phyloP scores from a whole-genome alignment of 2,113 vertebrate species.

The Addax nasomaculatus region DNA sequence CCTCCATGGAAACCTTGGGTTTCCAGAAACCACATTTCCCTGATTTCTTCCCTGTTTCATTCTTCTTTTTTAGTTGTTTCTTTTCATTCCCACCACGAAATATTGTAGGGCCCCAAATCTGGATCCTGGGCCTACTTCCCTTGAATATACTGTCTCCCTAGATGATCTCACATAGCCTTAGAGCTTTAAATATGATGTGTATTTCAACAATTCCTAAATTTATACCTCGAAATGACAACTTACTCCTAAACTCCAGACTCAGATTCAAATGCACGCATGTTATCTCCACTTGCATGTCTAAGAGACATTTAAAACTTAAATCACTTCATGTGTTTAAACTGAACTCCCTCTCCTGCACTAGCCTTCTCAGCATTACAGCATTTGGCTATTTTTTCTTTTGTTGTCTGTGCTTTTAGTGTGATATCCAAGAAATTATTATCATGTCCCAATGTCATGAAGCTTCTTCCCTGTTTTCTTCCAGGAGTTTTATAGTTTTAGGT shows the following conservation, averaged over 20 bases:
- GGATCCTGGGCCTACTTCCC: neutral
- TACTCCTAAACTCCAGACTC: neutral
- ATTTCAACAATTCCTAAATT: neutral
- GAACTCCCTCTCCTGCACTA: neutral
- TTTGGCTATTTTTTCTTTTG: neutral
- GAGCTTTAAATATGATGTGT: neutral
- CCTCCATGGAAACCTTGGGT: neutral
- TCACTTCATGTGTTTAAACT: neutral
- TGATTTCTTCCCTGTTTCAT: neutral
- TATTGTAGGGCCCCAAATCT: neutral
- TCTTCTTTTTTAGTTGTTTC: neutral
- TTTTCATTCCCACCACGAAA: neutral
- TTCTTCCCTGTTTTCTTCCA: neutral
- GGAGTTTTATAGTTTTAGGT: neutral
- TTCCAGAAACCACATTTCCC: neutral
- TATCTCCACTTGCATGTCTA: neutral
- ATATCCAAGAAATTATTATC: neutral
- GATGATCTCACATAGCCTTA: neutral
- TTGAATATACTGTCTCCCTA: neutral
- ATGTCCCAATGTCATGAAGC: neutral
- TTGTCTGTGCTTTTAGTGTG: neutral
- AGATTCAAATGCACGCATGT: neutral
- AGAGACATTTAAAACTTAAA: neutral
- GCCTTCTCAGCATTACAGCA: neutral
- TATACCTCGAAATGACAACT: neutral